Conservation (phyloP, 2,797 vertebrate species). For the Gila robusta region DNA sequence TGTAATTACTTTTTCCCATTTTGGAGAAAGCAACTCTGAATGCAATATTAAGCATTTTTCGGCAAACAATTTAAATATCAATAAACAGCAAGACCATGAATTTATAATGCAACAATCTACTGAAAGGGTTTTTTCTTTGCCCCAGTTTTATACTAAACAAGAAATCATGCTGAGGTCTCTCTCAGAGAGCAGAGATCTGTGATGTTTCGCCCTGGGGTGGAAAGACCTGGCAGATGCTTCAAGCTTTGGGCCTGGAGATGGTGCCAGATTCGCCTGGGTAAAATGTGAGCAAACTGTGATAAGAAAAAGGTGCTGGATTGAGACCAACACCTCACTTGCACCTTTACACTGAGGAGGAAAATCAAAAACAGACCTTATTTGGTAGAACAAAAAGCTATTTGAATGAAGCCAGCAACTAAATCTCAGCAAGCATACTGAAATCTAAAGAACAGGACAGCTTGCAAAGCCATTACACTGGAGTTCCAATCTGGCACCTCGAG, state of each 20-base stretch:
- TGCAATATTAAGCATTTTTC: neutral
- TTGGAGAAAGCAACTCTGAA: neutral
- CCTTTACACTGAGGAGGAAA: neutral
- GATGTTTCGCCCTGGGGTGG: neutral
- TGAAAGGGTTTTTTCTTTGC: neutral
- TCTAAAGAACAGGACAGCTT: neutral
- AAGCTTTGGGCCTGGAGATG: constrained; percentile 5
- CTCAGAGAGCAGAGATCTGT: neutral
- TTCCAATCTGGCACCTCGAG: no score
- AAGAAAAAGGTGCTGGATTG: neutral
- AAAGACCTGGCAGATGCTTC: constrained; percentile 11
- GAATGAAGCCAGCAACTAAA: neutral
- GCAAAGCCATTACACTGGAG: neutral
- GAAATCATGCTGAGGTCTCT: neutral
- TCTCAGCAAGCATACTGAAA: neutral
- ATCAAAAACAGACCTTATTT: neutral
- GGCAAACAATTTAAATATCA: neutral
- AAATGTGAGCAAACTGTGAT: constrained; percentile 25
- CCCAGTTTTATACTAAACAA: constrained; percentile 11
- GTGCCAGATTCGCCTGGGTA: constrained; percentile 10
- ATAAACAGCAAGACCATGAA: neutral
- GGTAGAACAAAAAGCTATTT: constrained; percentile 3
- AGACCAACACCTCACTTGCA: neutral
- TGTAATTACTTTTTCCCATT: neutral
- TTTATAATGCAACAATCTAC: neutral